Evolutionary conservation across 2,888 invertebrate species (phyloP).

Genomic region (Spodoptera littoralis): DNA sequence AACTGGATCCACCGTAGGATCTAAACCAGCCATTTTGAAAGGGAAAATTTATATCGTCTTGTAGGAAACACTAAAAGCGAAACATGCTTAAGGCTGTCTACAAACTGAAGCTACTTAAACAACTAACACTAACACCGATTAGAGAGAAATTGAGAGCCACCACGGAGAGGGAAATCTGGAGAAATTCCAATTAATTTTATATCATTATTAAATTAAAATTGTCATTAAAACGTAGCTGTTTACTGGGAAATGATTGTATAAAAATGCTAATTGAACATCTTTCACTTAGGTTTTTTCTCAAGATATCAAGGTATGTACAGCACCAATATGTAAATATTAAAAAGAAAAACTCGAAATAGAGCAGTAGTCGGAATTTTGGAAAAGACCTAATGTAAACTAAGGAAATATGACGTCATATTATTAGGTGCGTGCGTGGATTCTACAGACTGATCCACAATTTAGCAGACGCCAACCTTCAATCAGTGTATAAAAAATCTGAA

Average conservation of each 20-base stretch:
- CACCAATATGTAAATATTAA: no score
- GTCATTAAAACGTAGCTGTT: constrained; percentile 12
- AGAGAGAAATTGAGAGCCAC: constrained; percentile 7
- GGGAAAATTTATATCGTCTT: background rate
- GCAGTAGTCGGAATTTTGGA: no score
- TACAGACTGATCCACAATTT: no score
- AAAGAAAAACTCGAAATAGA: no score
- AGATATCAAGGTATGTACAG: no score
- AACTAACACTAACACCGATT: constrained; percentile 1
- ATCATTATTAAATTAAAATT: constrained; percentile 20
- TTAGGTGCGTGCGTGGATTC: no score
- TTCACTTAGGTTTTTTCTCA: no score
- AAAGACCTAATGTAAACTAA: no score
- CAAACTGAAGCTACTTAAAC: constrained; percentile 17
- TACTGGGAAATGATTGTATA: constrained; percentile 2
- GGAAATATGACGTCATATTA: no score
- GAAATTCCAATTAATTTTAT: constrained; percentile 28
- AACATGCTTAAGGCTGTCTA: constrained; percentile 8
- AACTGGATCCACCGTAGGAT: background rate
- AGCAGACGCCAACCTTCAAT: no score
- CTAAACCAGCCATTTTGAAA: background rate
- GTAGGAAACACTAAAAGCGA: constrained; percentile 24
- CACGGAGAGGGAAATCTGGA: constrained; percentile 26
- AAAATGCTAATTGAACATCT: no score
- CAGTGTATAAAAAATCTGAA: no score